Base-by-base conservation (phyloP, 2,888 invertebrate genomes). In the Sinhomidia bicolor region DNA sequence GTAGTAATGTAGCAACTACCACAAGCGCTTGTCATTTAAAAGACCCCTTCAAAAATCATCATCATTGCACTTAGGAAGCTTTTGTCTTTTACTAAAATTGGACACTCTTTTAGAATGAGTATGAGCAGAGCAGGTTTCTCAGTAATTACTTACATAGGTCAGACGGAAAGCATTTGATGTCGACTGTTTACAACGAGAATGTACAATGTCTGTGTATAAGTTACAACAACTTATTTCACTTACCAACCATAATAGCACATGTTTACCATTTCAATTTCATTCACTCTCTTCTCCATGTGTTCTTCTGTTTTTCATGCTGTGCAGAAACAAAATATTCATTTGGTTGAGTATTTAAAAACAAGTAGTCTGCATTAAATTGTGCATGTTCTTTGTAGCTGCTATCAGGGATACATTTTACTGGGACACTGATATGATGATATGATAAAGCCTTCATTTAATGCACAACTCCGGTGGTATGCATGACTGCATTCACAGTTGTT, bases 121-220 rank as follows among this genome's bases (percentile, higher is more conserved):
- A n/a, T 14, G 41, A 41, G 7, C 7, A 9, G 17, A 20, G 17
- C 9, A 10, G 26, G 32, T 23, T n/a, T 47, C 29, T 10, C 29
- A 51, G 26, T 60, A 71, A 83, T 29, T 17, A 81, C 81, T 62
- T n/a, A n/a, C n/a, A n/a, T 5, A 14, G 84, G 84, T 62, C 62
- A 84, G 74, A 62, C 60, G 74, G 62, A n/a, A 84, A 62, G 12
- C 60, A 51, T 54, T 82, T 82, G 29, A 26, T 51, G 57, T 29
- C 74, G 57, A 84, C 62, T 76, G 51, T 76, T 51, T n/a, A n/a
- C n/a, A n/a, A n/a, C 26, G n/a, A 3, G 14, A 20, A 17, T 10
- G 7, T n/a, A n/a, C n/a, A 29, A 9, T 57, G 26, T 14, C 12
- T 14, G n/a, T 9, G 17, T 20, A 71, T 71, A 83, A 47, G 54